These are phyloP conservation scores for Neopipo cinnamomea DNA, from an alignment of 2,113 vertebrate genomes.

Conservation along the genomic window DNA sequence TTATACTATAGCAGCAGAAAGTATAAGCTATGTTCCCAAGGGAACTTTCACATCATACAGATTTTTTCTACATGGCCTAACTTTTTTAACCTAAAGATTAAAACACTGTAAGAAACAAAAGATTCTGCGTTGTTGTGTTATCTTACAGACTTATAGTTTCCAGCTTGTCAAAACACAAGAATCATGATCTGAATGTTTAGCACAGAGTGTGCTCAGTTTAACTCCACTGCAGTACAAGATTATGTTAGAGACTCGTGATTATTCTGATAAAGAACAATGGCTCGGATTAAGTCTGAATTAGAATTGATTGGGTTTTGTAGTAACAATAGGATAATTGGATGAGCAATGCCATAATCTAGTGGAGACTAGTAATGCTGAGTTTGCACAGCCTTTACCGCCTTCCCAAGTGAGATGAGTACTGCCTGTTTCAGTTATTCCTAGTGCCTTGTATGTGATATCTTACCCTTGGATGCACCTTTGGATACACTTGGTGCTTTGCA, in stretches of 20 bases:
- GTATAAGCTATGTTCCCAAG: background rate
- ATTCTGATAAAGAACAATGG: background rate
- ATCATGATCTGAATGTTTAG: background rate
- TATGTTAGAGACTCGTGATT: background rate
- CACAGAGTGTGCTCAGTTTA: background rate
- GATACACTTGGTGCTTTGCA: background rate
- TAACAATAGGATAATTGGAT: background rate
- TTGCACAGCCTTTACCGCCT: background rate
- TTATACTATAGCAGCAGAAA: background rate
- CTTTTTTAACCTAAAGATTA: background rate
- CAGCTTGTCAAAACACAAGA: background rate
- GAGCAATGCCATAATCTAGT: background rate
- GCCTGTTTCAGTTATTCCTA: background rate
- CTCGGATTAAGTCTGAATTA: background rate
- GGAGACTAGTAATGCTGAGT: background rate
- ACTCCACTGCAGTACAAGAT: background rate
- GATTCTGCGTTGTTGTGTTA: background rate
- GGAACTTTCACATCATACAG: background rate
- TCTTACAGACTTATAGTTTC: background rate
- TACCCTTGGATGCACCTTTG: background rate
- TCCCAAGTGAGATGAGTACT: background rate
- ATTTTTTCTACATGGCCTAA: background rate
- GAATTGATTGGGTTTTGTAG: background rate
- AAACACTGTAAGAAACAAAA: background rate
- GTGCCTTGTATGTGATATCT: rapidly evolving